These are phyloP conservation scores for Globodera ellingtonae DNA, from an alignment of 1,140 invertebrate species.

Conservation along the genomic window DNA sequence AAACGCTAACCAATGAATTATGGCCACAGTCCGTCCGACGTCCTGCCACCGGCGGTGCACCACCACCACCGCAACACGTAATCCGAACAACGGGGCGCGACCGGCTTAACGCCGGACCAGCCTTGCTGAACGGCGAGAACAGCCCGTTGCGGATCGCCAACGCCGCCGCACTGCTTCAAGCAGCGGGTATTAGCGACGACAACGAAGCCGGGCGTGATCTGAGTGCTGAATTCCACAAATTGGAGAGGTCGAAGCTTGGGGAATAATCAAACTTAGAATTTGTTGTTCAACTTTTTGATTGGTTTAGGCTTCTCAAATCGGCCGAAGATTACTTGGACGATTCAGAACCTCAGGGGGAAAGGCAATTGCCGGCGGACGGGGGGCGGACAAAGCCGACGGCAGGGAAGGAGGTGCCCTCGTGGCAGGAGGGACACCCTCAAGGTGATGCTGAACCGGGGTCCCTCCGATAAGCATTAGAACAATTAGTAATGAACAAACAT, in stretches of 20 bases:
- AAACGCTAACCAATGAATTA: background rate
- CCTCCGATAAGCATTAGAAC: background rate
- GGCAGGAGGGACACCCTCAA: conserved; percentile 29
- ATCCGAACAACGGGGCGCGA: background rate
- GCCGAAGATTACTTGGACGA: conserved; percentile 26
- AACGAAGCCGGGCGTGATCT: conserved; percentile 8
- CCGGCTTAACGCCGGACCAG: background rate
- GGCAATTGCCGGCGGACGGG: background rate
- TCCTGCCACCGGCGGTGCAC: background rate
- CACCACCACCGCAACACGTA: background rate
- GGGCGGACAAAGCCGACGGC: background rate
- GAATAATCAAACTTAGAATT: background rate
- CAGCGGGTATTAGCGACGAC: background rate
- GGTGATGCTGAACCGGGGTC: background rate
- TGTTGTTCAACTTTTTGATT: background rate
- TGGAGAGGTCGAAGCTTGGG: conserved; percentile 2
- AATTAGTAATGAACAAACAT: background rate
- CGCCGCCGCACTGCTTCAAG: conserved; percentile 4
- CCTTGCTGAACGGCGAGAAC: background rate
- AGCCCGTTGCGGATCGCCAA: conserved; percentile 13
- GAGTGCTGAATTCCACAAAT: conserved; percentile 25
- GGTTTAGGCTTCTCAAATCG: conserved; percentile 2
- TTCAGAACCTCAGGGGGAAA: background rate
- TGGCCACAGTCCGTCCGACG: background rate
- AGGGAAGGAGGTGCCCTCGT: conserved; percentile 20